These are phyloP conservation scores for Hiodon alosoides DNA, from an alignment of 2,113 vertebrate genomes.

Conservation along the genomic window DNA sequence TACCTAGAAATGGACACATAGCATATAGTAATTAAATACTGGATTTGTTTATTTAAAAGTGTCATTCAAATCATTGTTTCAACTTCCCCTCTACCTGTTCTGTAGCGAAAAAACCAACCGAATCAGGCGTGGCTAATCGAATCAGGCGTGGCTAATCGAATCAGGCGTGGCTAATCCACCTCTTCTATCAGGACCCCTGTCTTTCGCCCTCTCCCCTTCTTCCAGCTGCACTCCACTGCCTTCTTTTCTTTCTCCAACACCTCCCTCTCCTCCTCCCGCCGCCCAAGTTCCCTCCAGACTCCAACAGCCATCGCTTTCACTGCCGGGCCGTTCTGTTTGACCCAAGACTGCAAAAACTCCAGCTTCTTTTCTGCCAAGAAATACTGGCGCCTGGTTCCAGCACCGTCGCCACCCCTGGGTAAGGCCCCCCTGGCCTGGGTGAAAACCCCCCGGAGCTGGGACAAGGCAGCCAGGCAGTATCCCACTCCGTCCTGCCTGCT, in stretches of 20 bases:
- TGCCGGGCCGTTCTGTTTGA: conserved; percentile 51
- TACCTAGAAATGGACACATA: no score
- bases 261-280: conserved; percentile 39
- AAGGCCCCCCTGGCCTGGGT: conserved; percentile 47
- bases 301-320: conserved; percentile 54
- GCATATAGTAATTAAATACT: no score
- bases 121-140: no score
- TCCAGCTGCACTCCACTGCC: conserved; percentile 59
- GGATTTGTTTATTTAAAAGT: no score
- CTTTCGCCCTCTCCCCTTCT: conserved; percentile 50
- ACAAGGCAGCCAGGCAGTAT: conserved; percentile 68
- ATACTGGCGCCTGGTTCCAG: conserved; percentile 41
- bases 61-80: no score
- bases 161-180: conserved; percentile 37
- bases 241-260: conserved; percentile 57
- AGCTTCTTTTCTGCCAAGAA: conserved; percentile 76
- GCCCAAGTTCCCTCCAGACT: conserved; percentile 55
- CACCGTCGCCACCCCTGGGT: conserved; percentile 41
- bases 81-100: no score
- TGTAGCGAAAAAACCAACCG: no score
- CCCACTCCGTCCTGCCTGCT: conserved; percentile 35
- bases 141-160: no score
- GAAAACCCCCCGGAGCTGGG: conserved; percentile 58
- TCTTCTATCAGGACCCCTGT: conserved; percentile 66
- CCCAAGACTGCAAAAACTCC: conserved; percentile 76